phyloP scores from a whole-genome alignment of 2,797 vertebrate genomes.

The Alectoris magna region DNA sequence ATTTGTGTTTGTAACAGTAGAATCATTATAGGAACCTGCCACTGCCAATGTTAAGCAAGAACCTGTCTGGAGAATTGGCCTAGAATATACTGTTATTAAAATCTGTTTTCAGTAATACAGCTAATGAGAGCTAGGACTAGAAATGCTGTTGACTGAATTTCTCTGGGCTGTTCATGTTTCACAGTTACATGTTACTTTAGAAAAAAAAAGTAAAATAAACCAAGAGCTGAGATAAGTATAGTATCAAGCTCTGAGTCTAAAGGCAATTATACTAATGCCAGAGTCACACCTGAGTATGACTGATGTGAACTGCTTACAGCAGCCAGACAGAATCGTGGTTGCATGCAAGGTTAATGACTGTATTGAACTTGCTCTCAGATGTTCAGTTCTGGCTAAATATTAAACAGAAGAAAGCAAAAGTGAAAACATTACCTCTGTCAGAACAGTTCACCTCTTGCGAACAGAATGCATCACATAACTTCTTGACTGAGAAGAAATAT shows the following conservation, averaged over 20 bases:
- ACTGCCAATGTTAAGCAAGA: neutral
- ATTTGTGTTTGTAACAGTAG: neutral
- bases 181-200: neutral
- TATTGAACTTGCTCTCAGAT: neutral
- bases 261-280: neutral
- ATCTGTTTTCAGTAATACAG: neutral
- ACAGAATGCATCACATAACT: neutral
- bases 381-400: neutral
- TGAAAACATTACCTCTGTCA: neutral
- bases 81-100: neutral
- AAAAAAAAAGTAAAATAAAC: neutral
- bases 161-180: neutral
- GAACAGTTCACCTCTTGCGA: neutral
- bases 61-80: neutral
- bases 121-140: neutral
- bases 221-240: neutral
- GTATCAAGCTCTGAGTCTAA: constrained; percentile 22
- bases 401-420: neutral
- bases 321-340: neutral
- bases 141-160: constrained; percentile 2
- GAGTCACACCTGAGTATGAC: constrained; percentile 17
- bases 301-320: constrained; percentile 12
- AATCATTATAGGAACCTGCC: neutral
- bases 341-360: neutral
- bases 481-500: neutral